Evolutionary conservation across 2,888 invertebrate genomes (phyloP).

Genomic region (Drepanosiphum platanoidis): DNA sequence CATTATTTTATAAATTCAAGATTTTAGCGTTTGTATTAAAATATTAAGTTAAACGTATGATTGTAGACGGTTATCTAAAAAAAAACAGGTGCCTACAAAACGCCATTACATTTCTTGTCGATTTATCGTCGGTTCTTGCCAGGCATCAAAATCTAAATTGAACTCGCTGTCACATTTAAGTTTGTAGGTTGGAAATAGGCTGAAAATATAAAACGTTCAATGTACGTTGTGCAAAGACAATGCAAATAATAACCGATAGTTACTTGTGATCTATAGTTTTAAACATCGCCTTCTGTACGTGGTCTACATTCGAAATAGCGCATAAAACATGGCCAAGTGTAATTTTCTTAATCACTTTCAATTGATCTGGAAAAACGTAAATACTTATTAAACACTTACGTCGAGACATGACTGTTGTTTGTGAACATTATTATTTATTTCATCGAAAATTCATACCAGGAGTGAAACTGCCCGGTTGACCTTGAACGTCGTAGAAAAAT

Average conservation of each 20-base stretch:
- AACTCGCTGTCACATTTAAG: slow-evolving; percentile 17
- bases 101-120: not conserved
- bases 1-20: not conserved
- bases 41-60: not conserved
- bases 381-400: too few relatives aligned
- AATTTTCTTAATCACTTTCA: slow-evolving; percentile 78
- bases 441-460: slow-evolving; percentile 65
- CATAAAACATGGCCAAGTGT: slow-evolving; percentile 81
- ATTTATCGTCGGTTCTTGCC: not conserved
- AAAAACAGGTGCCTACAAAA: too few relatives aligned
- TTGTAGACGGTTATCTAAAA: too few relatives aligned
- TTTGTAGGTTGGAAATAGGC: slow-evolving; percentile 16
- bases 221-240: not conserved
- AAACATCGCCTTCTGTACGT: slow-evolving; percentile 72
- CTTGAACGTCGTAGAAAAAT: slow-evolving; percentile 76
- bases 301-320: slow-evolving; percentile 72
- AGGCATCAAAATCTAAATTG: not conserved
- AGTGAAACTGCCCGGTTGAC: slow-evolving; percentile 68
- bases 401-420: not conserved
- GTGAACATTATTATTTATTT: not conserved
- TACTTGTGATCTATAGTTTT: slow-evolving; percentile 63
- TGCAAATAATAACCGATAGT: not conserved
- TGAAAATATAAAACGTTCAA: not conserved
- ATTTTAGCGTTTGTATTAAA: not conserved
- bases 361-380: too few relatives aligned